Conservation (phyloP, 2,888 invertebrate genomes). For the Lymantria dispar region DNA sequence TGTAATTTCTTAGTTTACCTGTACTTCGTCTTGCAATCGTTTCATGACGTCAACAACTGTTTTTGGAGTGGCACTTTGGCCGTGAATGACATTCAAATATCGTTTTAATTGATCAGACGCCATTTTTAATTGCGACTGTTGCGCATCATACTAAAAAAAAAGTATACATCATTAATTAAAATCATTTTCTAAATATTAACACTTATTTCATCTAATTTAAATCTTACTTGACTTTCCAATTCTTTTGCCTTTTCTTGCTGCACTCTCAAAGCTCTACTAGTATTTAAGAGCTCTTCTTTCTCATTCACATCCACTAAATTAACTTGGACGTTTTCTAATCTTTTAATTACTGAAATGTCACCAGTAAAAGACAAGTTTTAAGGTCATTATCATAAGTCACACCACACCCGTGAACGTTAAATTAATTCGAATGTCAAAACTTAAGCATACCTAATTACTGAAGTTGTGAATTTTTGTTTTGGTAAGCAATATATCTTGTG, state of each 20-base stretch:
- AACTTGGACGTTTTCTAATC: conserved; percentile 76
- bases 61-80: conserved; percentile 73
- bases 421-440: conserved; percentile 33
- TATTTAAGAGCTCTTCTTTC: conserved; percentile 84
- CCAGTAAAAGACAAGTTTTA: not conserved
- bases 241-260: conserved; percentile 78
- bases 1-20: conserved; percentile 52
- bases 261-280: conserved; percentile 75
- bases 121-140: conserved; percentile 71
- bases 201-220: not conserved
- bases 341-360: conserved; percentile 69
- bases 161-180: not conserved
- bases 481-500: not conserved
- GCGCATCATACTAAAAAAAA: conserved; percentile 69
- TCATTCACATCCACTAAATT: conserved; percentile 86
- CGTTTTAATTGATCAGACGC: conserved; percentile 84
- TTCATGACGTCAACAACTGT: conserved; percentile 86
- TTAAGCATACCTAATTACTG: conserved; percentile 24
- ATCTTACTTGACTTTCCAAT: conserved; percentile 65
- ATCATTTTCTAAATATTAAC: not conserved
- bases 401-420: conserved; percentile 8
- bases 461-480: conserved; percentile 24
- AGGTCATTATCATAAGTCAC: conserved; percentile 6
- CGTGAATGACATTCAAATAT: conserved; percentile 83
- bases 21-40: conserved; percentile 88